These are phyloP conservation scores for Strigamia crassipes DNA, from an alignment of 2,888 invertebrate genomes.

Conservation along the genomic window DNA sequence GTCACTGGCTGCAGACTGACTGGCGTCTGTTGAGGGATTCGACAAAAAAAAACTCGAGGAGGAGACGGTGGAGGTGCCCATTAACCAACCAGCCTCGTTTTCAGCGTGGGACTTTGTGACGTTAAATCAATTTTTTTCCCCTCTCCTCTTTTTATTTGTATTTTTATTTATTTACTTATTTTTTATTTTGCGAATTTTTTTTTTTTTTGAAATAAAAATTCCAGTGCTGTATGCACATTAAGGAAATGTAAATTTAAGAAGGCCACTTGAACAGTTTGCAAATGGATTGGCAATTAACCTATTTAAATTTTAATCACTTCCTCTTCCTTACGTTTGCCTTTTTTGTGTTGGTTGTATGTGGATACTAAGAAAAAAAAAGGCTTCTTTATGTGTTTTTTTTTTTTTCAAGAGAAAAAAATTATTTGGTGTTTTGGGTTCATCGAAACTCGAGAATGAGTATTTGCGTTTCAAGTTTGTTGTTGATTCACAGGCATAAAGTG, in stretches of 20 bases:
- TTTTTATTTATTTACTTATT: not conserved
- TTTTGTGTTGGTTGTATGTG: not conserved
- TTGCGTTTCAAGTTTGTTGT: not conserved
- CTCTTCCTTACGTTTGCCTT: constrained; percentile 31
- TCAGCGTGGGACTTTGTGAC: not conserved
- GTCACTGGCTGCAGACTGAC: constrained; percentile 44
- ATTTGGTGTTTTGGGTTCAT: not conserved
- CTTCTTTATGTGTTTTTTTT: no score
- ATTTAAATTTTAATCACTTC: constrained; percentile 42
- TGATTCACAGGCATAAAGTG: not conserved
- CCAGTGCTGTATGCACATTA: not conserved
- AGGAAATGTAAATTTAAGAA: constrained; percentile 38
- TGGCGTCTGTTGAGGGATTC: constrained; percentile 43
- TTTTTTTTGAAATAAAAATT: not conserved
- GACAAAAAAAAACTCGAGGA: constrained; percentile 9
- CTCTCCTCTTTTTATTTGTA: not conserved
- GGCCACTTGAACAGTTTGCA: constrained; percentile 24
- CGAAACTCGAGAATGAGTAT: not conserved
- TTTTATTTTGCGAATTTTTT: no score
- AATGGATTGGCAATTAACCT: constrained; percentile 40
- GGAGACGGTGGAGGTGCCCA: constrained; percentile 26
- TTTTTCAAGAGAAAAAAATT: no score
- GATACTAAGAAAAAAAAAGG: not conserved
- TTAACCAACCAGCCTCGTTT: constrained; percentile 22
- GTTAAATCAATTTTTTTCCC: not conserved